Percentiles rank a stretch among this genome's conserved stretches.
phyloP scores from a whole-genome alignment of 2,113 vertebrate species.

The Zootoca vivipara region DNA sequence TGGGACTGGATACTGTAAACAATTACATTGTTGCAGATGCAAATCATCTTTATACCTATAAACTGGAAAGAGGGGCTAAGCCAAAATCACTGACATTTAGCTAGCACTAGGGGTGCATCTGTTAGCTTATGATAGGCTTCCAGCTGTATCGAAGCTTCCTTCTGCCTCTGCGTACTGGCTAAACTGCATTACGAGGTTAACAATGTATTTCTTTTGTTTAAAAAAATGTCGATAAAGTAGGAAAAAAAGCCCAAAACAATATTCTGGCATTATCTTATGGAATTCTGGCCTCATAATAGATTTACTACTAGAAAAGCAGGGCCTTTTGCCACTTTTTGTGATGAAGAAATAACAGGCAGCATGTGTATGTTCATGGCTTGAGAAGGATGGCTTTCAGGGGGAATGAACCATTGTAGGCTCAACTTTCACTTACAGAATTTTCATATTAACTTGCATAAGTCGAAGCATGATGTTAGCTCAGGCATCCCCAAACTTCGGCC shows the following conservation, averaged over 20 bases:
- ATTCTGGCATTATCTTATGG: not conserved
- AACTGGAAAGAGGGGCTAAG: not conserved
- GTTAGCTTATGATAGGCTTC: not conserved
- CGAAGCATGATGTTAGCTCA: not conserved
- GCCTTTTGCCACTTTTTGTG: not conserved
- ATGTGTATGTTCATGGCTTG: too few species aligned
- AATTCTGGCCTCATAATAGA: not conserved
- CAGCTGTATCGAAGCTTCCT: not conserved
- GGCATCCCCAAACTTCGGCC: too few species aligned
- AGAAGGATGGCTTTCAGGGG: too few species aligned
- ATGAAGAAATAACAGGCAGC: too few species aligned
- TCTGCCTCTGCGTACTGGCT: not conserved
- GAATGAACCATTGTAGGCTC: not conserved
- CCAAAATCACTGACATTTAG: not conserved
- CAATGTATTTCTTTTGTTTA: not conserved
- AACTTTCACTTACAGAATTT: not conserved
- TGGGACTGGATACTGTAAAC: not conserved
- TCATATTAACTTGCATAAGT: not conserved
- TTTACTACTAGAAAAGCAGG: not conserved
- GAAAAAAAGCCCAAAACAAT: not conserved
- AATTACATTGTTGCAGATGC: conserved; percentile 7
- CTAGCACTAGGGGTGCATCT: not conserved
- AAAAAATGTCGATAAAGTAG: not conserved
- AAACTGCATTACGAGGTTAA: not conserved
- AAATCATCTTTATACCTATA: conserved; percentile 17